These are phyloP conservation scores for Gymnocheta viridis DNA, from an alignment of 2,888 invertebrate species.

Conservation along the genomic window DNA sequence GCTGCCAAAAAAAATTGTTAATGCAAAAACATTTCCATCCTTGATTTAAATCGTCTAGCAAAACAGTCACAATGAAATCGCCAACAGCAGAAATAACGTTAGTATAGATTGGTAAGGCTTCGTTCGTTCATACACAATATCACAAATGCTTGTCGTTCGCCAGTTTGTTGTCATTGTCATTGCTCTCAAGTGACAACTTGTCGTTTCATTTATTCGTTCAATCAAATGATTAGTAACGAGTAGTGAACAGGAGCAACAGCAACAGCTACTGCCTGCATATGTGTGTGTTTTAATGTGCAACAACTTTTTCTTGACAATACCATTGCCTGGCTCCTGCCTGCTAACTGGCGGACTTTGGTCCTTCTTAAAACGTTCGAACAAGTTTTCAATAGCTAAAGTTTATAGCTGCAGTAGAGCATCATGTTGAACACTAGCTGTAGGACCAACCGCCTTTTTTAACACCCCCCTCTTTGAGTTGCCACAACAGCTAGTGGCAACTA, in stretches of 20 bases:
- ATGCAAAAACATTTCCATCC: neutral
- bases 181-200: constrained; percentile 71
- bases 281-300: constrained; percentile 11
- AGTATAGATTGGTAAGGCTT: constrained; percentile 7
- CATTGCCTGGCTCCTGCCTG: constrained; percentile 17
- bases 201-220: constrained; percentile 70
- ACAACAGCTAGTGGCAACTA: constrained; percentile 8
- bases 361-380: constrained; percentile 37
- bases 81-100: constrained; percentile 36
- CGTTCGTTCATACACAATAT: constrained; percentile 34
- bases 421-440: constrained; percentile 17
- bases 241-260: constrained; percentile 13
- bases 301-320: constrained; percentile 22
- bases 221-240: constrained; percentile 54
- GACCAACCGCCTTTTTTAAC: neutral
- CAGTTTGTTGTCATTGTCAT: constrained; percentile 66
- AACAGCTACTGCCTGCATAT: constrained; percentile 8
- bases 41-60: neutral
- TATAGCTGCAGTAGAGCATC: constrained; percentile 30
- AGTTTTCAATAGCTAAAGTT: constrained; percentile 43
- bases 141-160: constrained; percentile 49
- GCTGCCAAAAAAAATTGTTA: too few species aligned
- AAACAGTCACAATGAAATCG: constrained; percentile 2
- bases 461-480: neutral
- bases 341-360: neutral